phyloP scores from a whole-genome alignment of 2,797 vertebrate species.

The Halcyon chelicuti region DNA sequence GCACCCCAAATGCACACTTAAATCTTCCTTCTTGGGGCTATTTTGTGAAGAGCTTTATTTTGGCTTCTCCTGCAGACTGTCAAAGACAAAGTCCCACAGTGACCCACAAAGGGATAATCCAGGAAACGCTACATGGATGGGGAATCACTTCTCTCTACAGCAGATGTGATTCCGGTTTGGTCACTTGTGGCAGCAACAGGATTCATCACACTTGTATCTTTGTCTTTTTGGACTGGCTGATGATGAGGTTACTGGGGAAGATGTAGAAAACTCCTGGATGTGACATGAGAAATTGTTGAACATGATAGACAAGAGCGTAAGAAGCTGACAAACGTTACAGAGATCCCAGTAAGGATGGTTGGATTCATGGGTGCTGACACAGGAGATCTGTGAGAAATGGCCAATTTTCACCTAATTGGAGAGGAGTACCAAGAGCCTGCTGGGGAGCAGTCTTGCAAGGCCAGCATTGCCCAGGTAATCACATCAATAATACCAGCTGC shows the following conservation, averaged over 20 bases:
- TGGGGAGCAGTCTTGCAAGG: background rate
- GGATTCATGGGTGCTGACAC: background rate
- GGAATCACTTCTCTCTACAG: background rate
- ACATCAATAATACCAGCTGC: background rate
- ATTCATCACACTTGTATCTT: background rate
- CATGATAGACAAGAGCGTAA: accelerated
- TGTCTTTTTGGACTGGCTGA: background rate
- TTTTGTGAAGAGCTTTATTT: background rate
- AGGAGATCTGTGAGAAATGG: background rate
- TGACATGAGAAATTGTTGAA: background rate
- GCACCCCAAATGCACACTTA: background rate
- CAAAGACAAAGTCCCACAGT: background rate
- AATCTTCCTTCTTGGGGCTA: background rate
- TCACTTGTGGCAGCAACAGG: background rate
- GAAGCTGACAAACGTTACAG: accelerated
- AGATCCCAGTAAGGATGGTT: background rate
- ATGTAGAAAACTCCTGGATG: background rate
- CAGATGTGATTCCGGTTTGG: background rate
- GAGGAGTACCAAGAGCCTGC: background rate
- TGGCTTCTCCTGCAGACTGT: background rate
- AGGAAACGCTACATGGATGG: background rate
- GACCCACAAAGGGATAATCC: background rate
- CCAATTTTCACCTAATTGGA: background rate
- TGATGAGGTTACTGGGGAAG: accelerated
- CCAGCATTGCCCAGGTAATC: background rate